A percentile compares a stretch with the other conserved stretches of the same genome.
These are phyloP conservation scores for Echeneis naucrates DNA, from an alignment of 2,797 vertebrate genomes.

Conservation along the genomic window DNA sequence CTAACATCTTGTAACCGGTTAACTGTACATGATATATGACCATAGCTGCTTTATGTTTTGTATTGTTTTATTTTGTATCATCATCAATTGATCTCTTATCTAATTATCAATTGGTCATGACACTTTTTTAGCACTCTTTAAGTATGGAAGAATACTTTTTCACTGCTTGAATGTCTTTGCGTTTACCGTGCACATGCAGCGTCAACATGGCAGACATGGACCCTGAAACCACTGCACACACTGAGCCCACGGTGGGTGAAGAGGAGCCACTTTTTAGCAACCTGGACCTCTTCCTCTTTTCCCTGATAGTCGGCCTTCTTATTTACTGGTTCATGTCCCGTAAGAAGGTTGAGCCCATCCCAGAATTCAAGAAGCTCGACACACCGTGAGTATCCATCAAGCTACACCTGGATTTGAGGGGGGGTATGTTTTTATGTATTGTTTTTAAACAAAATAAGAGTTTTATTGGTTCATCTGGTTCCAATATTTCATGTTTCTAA, in stretches of 20 bases:
- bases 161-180: neutral
- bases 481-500: too few relatives aligned
- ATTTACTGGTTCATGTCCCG: constrained; percentile 95
- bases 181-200: constrained; percentile 12
- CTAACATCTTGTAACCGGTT: neutral
- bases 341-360: constrained; percentile 92
- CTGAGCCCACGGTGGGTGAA: constrained; percentile 68
- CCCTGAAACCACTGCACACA: constrained; percentile 66
- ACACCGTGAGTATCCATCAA: constrained; percentile 78
- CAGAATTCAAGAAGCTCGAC: constrained; percentile 91
- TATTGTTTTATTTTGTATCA: neutral
- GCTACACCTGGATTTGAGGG: neutral
- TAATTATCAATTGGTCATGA: neutral
- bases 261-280: constrained; percentile 88
- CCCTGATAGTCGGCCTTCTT: constrained; percentile 88
- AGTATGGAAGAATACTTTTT: neutral
- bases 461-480: too few relatives aligned
- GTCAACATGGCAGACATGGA: constrained; percentile 80
- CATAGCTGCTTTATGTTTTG: neutral
- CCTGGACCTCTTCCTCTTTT: constrained; percentile 91
- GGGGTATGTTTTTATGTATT: too few relatives aligned
- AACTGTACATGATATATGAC: neutral
- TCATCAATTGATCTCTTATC: neutral
- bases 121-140: neutral
- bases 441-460: too few relatives aligned